A percentile compares a stretch with the other conserved stretches of the same genome.
phyloP scores from a whole-genome alignment of 2,113 vertebrate genomes.

The Sylvia atricapilla region DNA sequence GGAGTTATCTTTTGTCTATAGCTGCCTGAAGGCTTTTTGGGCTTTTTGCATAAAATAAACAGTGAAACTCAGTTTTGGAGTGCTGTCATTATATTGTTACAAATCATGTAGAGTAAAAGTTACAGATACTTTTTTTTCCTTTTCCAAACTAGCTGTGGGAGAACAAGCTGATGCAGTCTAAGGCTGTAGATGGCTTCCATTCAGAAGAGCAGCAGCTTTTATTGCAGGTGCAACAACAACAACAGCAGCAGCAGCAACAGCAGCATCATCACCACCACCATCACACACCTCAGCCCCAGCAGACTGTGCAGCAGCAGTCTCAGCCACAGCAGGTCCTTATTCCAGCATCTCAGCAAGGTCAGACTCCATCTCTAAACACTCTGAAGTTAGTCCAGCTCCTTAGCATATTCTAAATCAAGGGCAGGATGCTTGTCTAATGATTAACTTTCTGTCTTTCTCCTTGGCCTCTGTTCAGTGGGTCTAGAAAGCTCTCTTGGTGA shows the following conservation, averaged over 20 bases:
- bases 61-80: neutral
- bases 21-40: neutral
- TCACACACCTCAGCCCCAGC: slow-evolving; percentile 74
- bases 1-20: neutral
- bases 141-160: slow-evolving; percentile 88
- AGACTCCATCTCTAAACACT: neutral
- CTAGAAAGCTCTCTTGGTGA: neutral
- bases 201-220: slow-evolving; percentile 93
- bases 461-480: neutral
- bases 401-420: neutral
- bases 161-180: slow-evolving; percentile 96
- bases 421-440: neutral
- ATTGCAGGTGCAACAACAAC: slow-evolving; percentile 83
- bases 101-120: neutral
- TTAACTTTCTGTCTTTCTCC: neutral
- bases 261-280: slow-evolving; percentile 78
- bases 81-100: neutral
- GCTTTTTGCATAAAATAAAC: neutral
- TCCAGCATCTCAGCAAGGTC: slow-evolving; percentile 90
- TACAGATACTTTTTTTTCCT: neutral
- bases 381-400: neutral
- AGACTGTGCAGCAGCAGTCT: slow-evolving; percentile 69
- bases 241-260: slow-evolving; percentile 83
- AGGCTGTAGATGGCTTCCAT: slow-evolving; percentile 97
- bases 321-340: slow-evolving; percentile 85